These are phyloP conservation scores for Shargacucullia verbasci DNA, from an alignment of 2,888 invertebrate genomes.

Conservation along the genomic window DNA sequence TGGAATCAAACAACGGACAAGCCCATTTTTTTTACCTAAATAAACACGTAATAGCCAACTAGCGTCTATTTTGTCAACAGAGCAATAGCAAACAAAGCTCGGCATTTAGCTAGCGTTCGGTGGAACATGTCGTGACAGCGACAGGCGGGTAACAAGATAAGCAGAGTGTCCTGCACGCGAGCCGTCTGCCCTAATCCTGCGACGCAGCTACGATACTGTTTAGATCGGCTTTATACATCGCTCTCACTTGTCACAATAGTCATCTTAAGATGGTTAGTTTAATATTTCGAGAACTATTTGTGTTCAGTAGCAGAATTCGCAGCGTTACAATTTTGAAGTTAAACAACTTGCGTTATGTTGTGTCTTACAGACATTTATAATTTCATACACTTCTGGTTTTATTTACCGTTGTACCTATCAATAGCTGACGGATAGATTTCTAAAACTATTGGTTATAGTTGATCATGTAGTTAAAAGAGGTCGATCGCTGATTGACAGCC, in stretches of 20 bases:
- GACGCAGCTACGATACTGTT: slow-evolving; percentile 49
- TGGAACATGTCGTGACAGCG: slow-evolving; percentile 72
- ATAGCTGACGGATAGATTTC: too few species aligned
- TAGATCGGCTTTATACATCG: slow-evolving; percentile 56
- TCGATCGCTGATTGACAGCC: too few species aligned
- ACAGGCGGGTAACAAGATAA: slow-evolving; percentile 80
- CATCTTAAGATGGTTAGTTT: slow-evolving; percentile 42
- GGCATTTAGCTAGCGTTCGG: slow-evolving; percentile 66
- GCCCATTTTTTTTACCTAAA: slow-evolving; percentile 13
- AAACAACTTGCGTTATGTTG: too few species aligned
- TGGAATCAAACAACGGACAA: slow-evolving; percentile 9
- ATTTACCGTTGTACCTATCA: too few species aligned
- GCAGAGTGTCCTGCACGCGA: slow-evolving; percentile 65
- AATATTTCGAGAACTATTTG: slow-evolving; percentile 22
- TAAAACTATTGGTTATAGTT: too few species aligned
- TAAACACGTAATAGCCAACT: slow-evolving; percentile 20
- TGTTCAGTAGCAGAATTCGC: background rate
- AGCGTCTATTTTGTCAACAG: slow-evolving; percentile 44
- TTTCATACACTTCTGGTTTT: too few species aligned
- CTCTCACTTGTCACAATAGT: slow-evolving; percentile 63
- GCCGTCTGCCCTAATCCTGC: slow-evolving; percentile 65
- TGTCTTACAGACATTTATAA: too few species aligned
- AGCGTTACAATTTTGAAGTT: too few species aligned
- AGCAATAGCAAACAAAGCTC: slow-evolving; percentile 65
- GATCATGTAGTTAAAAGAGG: too few species aligned